Percentiles rank a stretch among this genome's conserved stretches.
phyloP scores from a whole-genome alignment of 2,888 invertebrate species.

The Ditula angustiorana region DNA sequence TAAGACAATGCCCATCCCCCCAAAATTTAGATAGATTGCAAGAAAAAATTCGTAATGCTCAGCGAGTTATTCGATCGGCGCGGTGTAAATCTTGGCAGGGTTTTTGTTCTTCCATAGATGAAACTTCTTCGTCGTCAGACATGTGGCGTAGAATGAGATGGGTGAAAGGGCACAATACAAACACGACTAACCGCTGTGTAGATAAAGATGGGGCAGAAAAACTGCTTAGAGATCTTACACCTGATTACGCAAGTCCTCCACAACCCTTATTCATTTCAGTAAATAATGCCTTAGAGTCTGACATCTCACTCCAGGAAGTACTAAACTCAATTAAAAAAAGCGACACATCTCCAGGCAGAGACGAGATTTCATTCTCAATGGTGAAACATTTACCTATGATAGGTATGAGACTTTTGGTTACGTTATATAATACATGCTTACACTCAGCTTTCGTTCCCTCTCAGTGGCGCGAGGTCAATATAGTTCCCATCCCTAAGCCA shows the following conservation, averaged over 20 bases:
- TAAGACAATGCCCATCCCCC: neutral
- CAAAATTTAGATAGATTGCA: neutral
- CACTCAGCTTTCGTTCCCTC: too few relatives aligned
- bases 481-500: too few relatives aligned
- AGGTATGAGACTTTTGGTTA: too few relatives aligned
- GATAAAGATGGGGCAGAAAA: constrained; percentile 28
- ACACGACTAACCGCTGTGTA: neutral
- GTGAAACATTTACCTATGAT: too few relatives aligned
- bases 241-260: constrained; percentile 30
- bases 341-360: too few relatives aligned
- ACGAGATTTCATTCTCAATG: too few relatives aligned
- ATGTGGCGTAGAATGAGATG: constrained; percentile 44
- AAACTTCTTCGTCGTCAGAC: constrained; percentile 30
- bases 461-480: too few relatives aligned
- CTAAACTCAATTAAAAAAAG: too few relatives aligned
- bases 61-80: constrained; percentile 36
- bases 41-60: constrained; percentile 24
- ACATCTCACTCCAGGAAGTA: too few relatives aligned
- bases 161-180: constrained; percentile 30
- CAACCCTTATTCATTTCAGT: too few relatives aligned
- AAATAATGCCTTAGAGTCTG: too few relatives aligned
- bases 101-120: constrained; percentile 39
- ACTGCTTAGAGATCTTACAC: constrained; percentile 34
- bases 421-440: too few relatives aligned
- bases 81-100: constrained; percentile 40